Percentiles rank a stretch among this genome's conserved stretches.
These are phyloP conservation scores for Catajapyx aquilonaris DNA, from an alignment of 1,140 invertebrate genomes.

Conservation along the genomic window DNA sequence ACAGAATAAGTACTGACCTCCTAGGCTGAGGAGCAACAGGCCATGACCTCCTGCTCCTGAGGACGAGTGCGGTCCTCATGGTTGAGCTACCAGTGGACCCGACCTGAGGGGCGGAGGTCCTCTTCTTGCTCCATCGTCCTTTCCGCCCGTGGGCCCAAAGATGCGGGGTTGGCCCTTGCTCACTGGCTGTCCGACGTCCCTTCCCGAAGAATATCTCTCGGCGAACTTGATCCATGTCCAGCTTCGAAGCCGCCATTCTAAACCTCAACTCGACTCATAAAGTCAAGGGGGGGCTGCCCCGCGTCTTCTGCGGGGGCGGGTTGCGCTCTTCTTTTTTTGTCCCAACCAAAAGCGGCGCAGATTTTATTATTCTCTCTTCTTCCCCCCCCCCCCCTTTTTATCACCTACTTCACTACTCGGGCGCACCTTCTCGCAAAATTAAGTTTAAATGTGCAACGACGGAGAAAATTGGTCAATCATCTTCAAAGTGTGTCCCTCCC, in stretches of 20 bases:
- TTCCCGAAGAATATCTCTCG: slow-evolving; percentile 11
- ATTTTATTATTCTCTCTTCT: too few species aligned
- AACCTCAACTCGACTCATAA: too few species aligned
- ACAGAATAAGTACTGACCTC: slow-evolving; percentile 5
- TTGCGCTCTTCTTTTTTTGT: too few species aligned
- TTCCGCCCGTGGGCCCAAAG: slow-evolving; percentile 13
- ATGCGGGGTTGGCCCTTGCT: slow-evolving; percentile 13
- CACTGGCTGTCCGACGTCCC: slow-evolving; percentile 12
- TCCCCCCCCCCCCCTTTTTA: too few species aligned
- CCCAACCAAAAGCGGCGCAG: too few species aligned
- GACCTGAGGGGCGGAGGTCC: slow-evolving; percentile 15
- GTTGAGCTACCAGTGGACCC: slow-evolving; percentile 8
- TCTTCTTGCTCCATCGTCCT: slow-evolving; percentile 13
- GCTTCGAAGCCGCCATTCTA: slow-evolving; percentile 7
- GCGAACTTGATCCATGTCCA: slow-evolving; percentile 14
- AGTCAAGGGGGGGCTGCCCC: too few species aligned
- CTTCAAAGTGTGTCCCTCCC: too few species aligned
- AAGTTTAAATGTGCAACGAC: too few species aligned
- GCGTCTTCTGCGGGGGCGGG: too few species aligned
- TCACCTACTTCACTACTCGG: too few species aligned
- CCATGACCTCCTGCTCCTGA: slow-evolving; percentile 16
- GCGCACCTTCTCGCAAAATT: too few species aligned
- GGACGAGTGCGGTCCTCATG: slow-evolving; percentile 12
- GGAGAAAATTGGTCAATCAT: too few species aligned
- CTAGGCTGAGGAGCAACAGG: slow-evolving; percentile 15